phyloP scores from a whole-genome alignment of 1,140 invertebrate species.

The Tribolium madens region DNA sequence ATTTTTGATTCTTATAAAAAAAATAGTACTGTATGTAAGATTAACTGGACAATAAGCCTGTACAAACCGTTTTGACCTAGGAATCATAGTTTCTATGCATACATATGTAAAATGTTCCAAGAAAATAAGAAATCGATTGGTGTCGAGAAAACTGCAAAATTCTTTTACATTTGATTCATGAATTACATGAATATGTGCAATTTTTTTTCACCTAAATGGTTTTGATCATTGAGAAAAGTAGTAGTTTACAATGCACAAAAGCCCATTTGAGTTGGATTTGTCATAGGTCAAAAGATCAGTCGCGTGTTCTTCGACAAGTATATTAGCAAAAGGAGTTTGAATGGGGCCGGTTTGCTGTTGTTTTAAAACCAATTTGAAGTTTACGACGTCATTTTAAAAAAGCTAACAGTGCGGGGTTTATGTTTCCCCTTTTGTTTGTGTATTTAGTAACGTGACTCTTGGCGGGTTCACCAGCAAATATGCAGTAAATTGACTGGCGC shows the following conservation, averaged over 20 bases:
- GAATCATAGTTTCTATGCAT: too few species aligned
- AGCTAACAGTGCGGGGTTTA: conserved; percentile 61
- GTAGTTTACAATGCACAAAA: neutral
- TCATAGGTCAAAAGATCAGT: conserved; percentile 36
- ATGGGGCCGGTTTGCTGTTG: conserved; percentile 20
- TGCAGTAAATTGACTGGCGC: conserved; percentile 42
- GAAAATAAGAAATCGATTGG: too few species aligned
- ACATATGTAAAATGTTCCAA: too few species aligned
- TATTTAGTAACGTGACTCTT: conserved; percentile 50
- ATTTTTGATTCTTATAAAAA: too few species aligned
- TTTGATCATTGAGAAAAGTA: neutral
- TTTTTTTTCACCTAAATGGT: too few species aligned
- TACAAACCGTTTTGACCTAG: too few species aligned
- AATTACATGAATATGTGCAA: too few species aligned
- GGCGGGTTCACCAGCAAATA: conserved; percentile 42
- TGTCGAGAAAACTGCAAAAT: too few species aligned
- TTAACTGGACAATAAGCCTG: too few species aligned
- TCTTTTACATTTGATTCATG: too few species aligned
- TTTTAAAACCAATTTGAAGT: conserved; percentile 48
- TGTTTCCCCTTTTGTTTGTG: conserved; percentile 44
- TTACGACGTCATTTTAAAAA: conserved; percentile 47
- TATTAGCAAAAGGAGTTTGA: neutral
- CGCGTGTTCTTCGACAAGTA: conserved; percentile 32
- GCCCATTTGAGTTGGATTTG: neutral
- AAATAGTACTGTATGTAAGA: too few species aligned